phyloP scores from a whole-genome alignment of 2,797 vertebrate species.

The Ara ararauna region DNA sequence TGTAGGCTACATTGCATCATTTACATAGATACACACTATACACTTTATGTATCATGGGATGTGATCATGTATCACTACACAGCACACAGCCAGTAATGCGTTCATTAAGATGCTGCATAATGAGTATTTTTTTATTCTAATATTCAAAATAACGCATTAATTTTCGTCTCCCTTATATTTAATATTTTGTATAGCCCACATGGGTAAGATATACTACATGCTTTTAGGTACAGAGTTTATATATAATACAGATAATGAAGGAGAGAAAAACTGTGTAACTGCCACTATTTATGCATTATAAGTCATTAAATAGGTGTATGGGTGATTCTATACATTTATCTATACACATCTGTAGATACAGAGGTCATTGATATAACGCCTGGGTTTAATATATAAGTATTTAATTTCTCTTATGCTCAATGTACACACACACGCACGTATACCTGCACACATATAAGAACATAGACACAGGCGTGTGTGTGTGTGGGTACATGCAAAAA shows the following conservation, averaged over 20 bases:
- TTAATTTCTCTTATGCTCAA: background rate
- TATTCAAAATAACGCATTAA: no score
- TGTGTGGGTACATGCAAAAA: background rate
- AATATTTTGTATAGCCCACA: background rate
- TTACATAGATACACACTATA: background rate
- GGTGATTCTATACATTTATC: background rate
- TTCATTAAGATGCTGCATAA: background rate
- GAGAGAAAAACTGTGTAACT: background rate
- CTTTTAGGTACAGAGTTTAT: accelerated
- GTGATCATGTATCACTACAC: accelerated
- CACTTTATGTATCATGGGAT: no score
- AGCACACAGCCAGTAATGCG: no score
- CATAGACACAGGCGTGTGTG: background rate
- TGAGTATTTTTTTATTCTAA: background rate
- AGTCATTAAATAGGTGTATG: background rate
- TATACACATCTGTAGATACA: accelerated
- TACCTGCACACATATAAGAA: background rate
- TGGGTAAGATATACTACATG: background rate
- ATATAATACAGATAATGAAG: background rate
- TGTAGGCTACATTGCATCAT: background rate
- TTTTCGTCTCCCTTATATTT: background rate
- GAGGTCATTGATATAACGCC: background rate
- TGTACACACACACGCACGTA: background rate
- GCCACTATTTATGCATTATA: background rate
- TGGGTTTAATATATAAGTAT: background rate